Base-by-base conservation (phyloP, 2,113 vertebrate genomes). In the Danionella cerebrum region DNA sequence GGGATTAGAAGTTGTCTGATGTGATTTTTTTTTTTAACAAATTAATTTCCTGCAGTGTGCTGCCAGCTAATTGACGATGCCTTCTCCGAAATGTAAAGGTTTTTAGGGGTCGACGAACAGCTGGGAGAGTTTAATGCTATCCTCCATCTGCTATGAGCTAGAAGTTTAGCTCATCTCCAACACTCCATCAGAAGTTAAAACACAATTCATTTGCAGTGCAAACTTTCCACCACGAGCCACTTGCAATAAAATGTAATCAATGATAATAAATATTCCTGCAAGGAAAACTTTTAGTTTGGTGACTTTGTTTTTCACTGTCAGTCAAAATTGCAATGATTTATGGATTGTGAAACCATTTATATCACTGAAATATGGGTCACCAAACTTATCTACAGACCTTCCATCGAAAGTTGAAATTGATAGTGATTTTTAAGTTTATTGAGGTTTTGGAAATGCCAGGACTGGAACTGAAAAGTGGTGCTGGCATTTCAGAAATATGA, bases 181-280 rank as follows among this genome's bases (percentile, higher is more conserved):
- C 10, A 22, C 22, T 14, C 11, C 6, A 6, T 45, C 19, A 38
- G 18, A 41, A 65, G 31, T 38, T 21, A 14, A 58, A 35, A n/a
- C 39, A 52, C 25, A 12, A 29, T 72, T 71, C 50, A 77, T 77
- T 76, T 77, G 65, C 62, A 67, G 63, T 77, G 72, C 59, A 55
- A 70, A 57, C 24, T 12, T 33, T 68, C 65, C 54, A 53, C 59
- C 53, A 44, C 38, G 39, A 57, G 70, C 24, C n/a, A n/a, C 25
- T 39, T 44, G 42, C 69, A 59, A 22, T 58, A 66, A 63, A 70
- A 67, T 67, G 55, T 31, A 65, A 74, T 78, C 69, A 42, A 74
- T 74, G 72, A 48, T 67, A 58, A 69, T 69, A 74, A 36, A 70
- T 59, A 51, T 18, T 51, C 36, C 19, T 21, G 52, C 65, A 60